Evolutionary conservation across 2,113 vertebrate species (phyloP).

Genomic region (Calidris pygmaea): DNA sequence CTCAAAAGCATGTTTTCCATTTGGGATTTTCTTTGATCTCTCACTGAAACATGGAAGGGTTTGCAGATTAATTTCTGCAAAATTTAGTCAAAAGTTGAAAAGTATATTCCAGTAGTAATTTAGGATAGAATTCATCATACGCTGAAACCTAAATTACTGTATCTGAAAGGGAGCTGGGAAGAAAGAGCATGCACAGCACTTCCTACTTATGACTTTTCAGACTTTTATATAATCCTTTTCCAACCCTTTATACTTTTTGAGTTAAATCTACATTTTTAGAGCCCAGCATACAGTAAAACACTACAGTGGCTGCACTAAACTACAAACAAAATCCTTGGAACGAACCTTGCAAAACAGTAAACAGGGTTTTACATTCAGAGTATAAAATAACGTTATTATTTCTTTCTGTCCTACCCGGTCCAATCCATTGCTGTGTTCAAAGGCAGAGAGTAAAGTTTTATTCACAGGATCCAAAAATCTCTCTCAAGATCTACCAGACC

Average conservation of each 20-base stretch:
- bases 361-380: background rate
- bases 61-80: conserved; percentile 43
- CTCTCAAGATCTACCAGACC: background rate
- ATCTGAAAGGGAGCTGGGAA: background rate
- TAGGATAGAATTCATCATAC: background rate
- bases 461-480: background rate
- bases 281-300: background rate
- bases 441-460: background rate
- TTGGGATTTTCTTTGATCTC: conserved; percentile 65
- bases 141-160: conserved; percentile 35
- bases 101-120: background rate
- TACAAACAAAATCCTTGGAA: background rate
- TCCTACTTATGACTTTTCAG: background rate
- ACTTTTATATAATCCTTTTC: background rate
- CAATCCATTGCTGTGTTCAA: background rate
- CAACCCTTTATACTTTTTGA: background rate
- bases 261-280: background rate
- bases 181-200: conserved; percentile 3
- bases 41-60: background rate
- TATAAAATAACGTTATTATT: background rate
- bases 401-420: background rate
- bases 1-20: conserved; percentile 32
- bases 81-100: conserved; percentile 15
- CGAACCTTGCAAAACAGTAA: background rate
- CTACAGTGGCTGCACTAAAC: background rate